Evolutionary conservation across 2,113 vertebrate species (phyloP), one percentile per base, ranked within the genome.

Genomic region (Mesocricetus auratus): DNA sequence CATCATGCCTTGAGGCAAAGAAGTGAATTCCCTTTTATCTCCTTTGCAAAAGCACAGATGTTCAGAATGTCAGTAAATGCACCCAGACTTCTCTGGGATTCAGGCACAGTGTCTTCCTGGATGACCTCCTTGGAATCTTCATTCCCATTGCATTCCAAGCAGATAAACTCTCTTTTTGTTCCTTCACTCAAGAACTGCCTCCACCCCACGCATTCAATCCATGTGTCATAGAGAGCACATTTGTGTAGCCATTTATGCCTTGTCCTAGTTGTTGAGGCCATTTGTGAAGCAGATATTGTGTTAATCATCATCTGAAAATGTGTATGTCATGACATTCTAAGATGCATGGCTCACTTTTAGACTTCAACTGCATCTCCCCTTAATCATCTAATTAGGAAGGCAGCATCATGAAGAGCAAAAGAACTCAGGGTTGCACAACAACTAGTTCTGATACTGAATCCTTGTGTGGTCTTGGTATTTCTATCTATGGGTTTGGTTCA

Each of bases 11-110:
- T 2, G 0, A 94, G 97, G 96, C 97, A 95, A 75, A 96, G 93
- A 95, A 94, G 91, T 96, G n/a, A 91, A 95, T 95, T 98, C 89
- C 56, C 96, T 98, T 97, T 98, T 97, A 97, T 97, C 96, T 97
- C 9, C 45, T 93, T 96, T 88, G 93, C 96, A 93, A 95, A 96
- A 97, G 93, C 96, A 92, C 97, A 97, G 97, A 97, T 97, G 97
- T 98, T 97, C 89, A 75, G 79, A 96, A 97, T 97, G 96, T 96
- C 90, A 94, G 97, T 89, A 93, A 96, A 95, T 69, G 94, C 45
- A 94, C 97, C 94, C 97, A 97, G 96, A 64, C 93, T 94, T 96
- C 91, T 95, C 89, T 62, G 83, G 77, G 92, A 95, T 91, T 94
- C 89, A 96, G 96, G 56, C 95, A 86, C 77, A 90, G 91, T 74